Base-by-base conservation (phyloP, 1,140 invertebrate genomes). In the Archegozetes longisetosus region DNA sequence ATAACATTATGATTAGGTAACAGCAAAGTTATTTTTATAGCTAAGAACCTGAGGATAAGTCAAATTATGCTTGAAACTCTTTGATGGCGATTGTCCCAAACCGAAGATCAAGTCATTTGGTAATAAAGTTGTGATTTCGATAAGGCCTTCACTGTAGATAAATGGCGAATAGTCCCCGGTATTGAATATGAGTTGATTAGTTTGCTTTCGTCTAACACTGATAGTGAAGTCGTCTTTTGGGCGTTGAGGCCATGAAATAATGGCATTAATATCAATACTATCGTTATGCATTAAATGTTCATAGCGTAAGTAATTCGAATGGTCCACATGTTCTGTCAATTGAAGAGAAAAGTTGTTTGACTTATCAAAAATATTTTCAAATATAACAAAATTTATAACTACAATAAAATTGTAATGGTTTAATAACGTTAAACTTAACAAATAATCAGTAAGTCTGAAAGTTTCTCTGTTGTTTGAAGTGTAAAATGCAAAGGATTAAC, bases 61-160 rank as follows among this genome's bases (percentile, higher is more conserved):
- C n/a, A 58, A 50, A 53, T 58, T 58, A 46, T 50, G 57, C 4
- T 26, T 2, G 27, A 58, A 58, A 4, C 13, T 48, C 22, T 9
- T 14, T 12, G 20, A 53, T 17, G 48, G 48, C 12, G 57, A 58
- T 27, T 58, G 57, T 4, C 57, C 57, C 25, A 58, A 24, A 6
- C 57, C 57, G 25, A 50, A 58, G 12, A 58, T 46, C 24, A 58
- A 17, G 40, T 58, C 57, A 51, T 58, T 58, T 17, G 49, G 14
- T 28, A 58, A 23, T 24, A 58, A 2, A 22, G 46, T 58, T 2
- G 20, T 58, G 22, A 58, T 53, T 46, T 58, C 57, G 23, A 58
- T 58, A 23, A 49, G 49, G 17, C 57, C 57, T 22, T 58, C 24
- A 14, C 25, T 29, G 22, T 3, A 58, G 4, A 58, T 51, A 40